Evolutionary conservation across 92 coral and sea anemone species (phyloP).

Genomic region (Isaurus tuberculatus): DNA sequence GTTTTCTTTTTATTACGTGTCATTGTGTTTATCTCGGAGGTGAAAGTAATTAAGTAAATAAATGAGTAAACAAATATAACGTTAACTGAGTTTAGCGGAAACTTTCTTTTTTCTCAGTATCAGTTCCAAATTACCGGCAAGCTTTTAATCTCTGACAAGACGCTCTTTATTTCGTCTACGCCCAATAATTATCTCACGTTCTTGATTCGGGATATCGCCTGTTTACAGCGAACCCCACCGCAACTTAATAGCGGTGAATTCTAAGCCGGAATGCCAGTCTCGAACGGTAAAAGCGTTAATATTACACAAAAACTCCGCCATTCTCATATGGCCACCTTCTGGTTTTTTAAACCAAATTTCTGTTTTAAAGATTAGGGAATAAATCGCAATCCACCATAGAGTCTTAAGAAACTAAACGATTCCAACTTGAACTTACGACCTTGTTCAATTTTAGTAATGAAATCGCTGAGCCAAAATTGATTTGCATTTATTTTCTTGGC

Average conservation of each 20-base stretch:
- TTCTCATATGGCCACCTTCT: conserved; percentile 48
- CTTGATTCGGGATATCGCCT: background rate
- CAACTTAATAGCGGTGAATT: conserved; percentile 15
- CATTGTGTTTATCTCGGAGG: too few species aligned
- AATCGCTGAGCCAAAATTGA: background rate
- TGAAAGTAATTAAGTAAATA: too few species aligned
- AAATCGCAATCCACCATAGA: conserved; percentile 12
- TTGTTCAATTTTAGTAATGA: background rate
- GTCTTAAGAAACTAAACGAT: conserved; percentile 5
- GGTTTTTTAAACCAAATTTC: background rate
- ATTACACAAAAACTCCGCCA: background rate
- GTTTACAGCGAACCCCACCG: background rate
- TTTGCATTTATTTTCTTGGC: conserved; percentile 20
- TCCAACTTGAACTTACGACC: conserved; percentile 16
- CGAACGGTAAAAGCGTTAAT: background rate
- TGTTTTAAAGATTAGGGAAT: conserved; percentile 41
- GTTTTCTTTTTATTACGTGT: too few species aligned
- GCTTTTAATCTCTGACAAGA: conserved; percentile 9
- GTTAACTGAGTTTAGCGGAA: background rate
- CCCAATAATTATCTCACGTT: conserved; percentile 26
- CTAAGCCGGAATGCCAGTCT: background rate
- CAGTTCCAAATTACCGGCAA: background rate
- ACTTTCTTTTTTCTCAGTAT: background rate
- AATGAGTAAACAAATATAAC: background rate
- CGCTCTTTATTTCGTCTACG: background rate